Evolutionary conservation across 2,888 invertebrate species (phyloP).

Genomic region (Microchrysa polita): DNA sequence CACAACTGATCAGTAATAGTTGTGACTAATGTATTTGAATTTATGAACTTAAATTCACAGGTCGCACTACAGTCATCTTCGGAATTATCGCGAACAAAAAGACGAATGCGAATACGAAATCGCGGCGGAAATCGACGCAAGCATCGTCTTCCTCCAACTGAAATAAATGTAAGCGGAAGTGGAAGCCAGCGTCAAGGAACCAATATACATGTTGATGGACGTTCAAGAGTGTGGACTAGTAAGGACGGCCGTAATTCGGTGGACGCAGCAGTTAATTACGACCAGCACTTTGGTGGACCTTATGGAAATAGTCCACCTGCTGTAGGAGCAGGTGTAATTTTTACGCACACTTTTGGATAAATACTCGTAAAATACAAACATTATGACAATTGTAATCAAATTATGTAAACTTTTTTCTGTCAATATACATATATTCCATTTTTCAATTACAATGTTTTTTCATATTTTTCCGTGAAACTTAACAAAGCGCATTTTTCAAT

Average conservation of each 20-base stretch:
- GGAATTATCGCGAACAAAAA: neutral
- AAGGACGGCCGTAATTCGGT: neutral
- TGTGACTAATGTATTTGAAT: too few relatives aligned
- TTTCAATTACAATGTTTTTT: too few relatives aligned
- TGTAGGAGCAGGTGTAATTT: slow-evolving; percentile 28
- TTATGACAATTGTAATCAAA: too few relatives aligned
- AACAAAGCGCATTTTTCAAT: too few relatives aligned
- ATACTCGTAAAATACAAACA: too few relatives aligned
- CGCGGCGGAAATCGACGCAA: neutral
- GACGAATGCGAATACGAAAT: neutral
- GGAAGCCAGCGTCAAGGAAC: neutral
- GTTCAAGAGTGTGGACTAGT: neutral
- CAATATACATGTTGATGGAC: neutral
- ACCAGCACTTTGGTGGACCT: slow-evolving; percentile 35
- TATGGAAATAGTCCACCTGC: slow-evolving; percentile 36
- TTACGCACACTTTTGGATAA: too few relatives aligned
- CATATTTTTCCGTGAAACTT: too few relatives aligned
- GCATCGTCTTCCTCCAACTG: neutral
- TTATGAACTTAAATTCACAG: too few relatives aligned
- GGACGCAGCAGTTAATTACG: slow-evolving; percentile 1
- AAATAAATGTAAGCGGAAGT: neutral
- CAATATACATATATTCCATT: too few relatives aligned
- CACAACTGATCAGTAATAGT: too few relatives aligned
- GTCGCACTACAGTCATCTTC: too few relatives aligned
- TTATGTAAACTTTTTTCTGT: too few relatives aligned